Base-by-base conservation (phyloP, 1,140 invertebrate species). In the Nautilus pompilius region DNA sequence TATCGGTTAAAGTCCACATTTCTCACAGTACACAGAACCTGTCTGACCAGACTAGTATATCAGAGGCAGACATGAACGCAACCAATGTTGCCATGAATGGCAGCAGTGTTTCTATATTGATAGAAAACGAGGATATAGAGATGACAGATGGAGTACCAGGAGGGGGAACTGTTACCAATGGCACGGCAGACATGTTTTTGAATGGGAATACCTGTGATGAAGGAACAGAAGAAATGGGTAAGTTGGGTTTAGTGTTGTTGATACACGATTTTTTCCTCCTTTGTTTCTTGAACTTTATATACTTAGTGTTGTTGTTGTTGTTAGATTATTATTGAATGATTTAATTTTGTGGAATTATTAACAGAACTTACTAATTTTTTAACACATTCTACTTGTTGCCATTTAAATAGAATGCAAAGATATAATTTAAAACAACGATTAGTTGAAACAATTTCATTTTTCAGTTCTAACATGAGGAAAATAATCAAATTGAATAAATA, bases 111-210 rank as follows among this genome's bases (percentile, higher is more conserved):
- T 36, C 62, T 46, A 58, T 66, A n/a, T 62, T 71, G 28, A 77
- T 80, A 56, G 74, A 85, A 41, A 82, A 83, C 66, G 82, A 82
- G 60, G 87, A 88, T 72, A 82, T 87, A 57, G 87, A 88, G 72
- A 86, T 88, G 85, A 85, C 86, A 57, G 80, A 82, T 28, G 76
- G 77, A 34, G 79, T 83, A 32, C 64, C 66, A 17, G 67, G 72
- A 10, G 71, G 74, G 26, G 59, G 68, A 46, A 66, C 70, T 46
- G 63, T 72, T 63, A 82, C 80, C 65, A 88, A 79, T 87, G 78
- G 87, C 85, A 63, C 87, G 86, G 78, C 89, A 88, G 56, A 60
- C 24, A 64, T 28, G n/a, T 73, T 65, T 63, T 67, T 76, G 59
- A 79, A 91, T 82, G 89, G 89, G 57, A 88, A 85, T 76, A 82